Evolutionary conservation across 2,888 invertebrate genomes (phyloP), one percentile per base, ranked within the genome.

Genomic region (Pachydiplax longipennis): DNA sequence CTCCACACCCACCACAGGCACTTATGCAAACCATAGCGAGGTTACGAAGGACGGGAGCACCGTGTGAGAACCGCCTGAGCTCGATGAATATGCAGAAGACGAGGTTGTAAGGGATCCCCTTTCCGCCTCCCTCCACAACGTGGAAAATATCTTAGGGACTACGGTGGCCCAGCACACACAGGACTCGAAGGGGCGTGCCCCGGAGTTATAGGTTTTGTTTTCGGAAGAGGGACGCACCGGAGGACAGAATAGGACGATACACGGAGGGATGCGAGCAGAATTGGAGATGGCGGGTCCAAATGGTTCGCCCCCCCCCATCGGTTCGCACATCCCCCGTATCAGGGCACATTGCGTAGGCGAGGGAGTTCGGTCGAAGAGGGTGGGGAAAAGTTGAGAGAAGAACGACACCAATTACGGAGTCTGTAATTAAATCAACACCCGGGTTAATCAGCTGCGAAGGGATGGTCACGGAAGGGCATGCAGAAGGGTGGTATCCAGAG

Each of bases 361-460:
- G 83, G 83, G 25, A 58, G 83, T 53, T 12, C 61, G 58, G 58
- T 35, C 35, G 35, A 35, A 87, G 37, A 18, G 53, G 31, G 90
- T 90, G 91, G 91, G 83, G 83, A 22, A 40, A 83, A 83, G 80
- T 65, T 58, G 87, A 91, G 91, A 91, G 87, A 91, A 83, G 83
- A 87, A 90, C 83, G 91, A 92, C 92, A 92, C 91, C 92, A 92
- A 92, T 92, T 92, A 92, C 91, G 91, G 91, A 91, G 91, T 91
- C 91, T 92, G 92, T 92, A 92, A 92, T 92, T 92, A 92, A 92
- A 92, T 92, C 92, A 92, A 92, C 92, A 92, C 92, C 91, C 91
- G 91, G 91, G 91, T 91, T 92, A 92, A 92, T 92, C 92, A 92
- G 92, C 90, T 92, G 87, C 87, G 87, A 87, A 87, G 87, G 87